Evolutionary conservation across 2,113 vertebrate genomes (phyloP).

Genomic region (Canis aureus): DNA sequence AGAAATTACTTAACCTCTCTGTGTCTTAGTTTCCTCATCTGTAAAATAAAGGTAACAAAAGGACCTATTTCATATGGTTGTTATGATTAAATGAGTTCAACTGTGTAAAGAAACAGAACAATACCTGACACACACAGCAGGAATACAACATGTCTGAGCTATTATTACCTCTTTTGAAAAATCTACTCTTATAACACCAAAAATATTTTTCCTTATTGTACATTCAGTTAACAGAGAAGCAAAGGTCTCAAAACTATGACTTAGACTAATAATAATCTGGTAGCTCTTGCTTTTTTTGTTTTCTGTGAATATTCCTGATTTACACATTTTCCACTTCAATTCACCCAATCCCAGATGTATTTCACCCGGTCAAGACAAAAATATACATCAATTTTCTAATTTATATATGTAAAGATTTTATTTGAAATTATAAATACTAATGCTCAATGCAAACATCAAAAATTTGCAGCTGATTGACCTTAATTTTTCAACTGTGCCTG

Average conservation of each 20-base stretch:
- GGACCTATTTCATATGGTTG: background rate
- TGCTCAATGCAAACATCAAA: conserved; percentile 33
- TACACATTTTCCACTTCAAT: conserved; percentile 1
- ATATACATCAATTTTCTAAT: background rate
- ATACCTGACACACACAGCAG: background rate
- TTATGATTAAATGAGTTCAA: background rate
- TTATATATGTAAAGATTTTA: conserved; percentile 26
- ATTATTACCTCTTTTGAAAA: background rate
- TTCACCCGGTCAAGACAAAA: conserved; percentile 42
- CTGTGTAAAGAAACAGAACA: background rate
- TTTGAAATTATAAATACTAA: conserved; percentile 64
- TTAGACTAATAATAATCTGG: conserved; percentile 1
- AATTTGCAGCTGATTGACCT: background rate
- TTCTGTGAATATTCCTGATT: background rate
- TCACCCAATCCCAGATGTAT: conserved; percentile 29
- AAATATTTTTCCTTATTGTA: conserved; percentile 20
- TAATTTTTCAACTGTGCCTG: background rate
- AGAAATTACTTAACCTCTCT: background rate
- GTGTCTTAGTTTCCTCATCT: background rate
- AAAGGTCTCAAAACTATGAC: background rate
- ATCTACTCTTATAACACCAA: conserved; percentile 2
- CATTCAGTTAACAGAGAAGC: background rate
- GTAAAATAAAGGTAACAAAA: background rate
- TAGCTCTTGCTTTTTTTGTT: background rate
- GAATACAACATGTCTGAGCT: background rate